Evolutionary conservation across 2,888 invertebrate species (phyloP).

Genomic region (Muschampia plurimacula): DNA sequence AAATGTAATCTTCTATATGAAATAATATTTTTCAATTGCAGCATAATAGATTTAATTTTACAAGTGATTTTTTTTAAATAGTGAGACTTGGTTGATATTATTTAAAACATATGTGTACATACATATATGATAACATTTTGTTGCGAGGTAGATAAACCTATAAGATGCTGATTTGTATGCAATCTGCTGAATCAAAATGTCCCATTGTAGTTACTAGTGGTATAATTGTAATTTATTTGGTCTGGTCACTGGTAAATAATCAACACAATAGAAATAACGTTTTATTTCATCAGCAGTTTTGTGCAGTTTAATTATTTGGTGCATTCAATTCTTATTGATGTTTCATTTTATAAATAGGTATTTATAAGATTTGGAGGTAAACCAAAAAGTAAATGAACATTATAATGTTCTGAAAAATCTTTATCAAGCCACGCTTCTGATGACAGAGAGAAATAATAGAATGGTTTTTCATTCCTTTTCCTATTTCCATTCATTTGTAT

Average conservation of each 20-base stretch:
- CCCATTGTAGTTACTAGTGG: background rate
- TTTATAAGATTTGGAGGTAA: too few species aligned
- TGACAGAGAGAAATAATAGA: conserved; percentile 16
- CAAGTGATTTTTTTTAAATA: background rate
- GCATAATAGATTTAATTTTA: too few species aligned
- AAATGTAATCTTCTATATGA: too few species aligned
- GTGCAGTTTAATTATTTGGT: background rate
- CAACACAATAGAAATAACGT: background rate
- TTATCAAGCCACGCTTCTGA: background rate
- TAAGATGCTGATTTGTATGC: background rate
- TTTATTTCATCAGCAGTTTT: background rate
- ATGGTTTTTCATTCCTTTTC: conserved; percentile 15
- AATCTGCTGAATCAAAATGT: background rate
- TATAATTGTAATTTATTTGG: conserved; percentile 12
- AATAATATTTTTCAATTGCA: too few species aligned
- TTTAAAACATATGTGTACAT: background rate
- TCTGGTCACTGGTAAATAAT: conserved; percentile 5
- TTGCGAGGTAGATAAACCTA: background rate
- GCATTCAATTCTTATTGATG: background rate
- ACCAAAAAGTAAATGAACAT: background rate
- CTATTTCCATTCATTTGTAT: conserved; percentile 5
- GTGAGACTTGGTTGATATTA: background rate
- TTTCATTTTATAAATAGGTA: background rate
- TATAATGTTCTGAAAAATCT: background rate
- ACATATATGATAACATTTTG: background rate